Conservation (phyloP, 2,113 vertebrate species). For the Lophotis ruficrista region DNA sequence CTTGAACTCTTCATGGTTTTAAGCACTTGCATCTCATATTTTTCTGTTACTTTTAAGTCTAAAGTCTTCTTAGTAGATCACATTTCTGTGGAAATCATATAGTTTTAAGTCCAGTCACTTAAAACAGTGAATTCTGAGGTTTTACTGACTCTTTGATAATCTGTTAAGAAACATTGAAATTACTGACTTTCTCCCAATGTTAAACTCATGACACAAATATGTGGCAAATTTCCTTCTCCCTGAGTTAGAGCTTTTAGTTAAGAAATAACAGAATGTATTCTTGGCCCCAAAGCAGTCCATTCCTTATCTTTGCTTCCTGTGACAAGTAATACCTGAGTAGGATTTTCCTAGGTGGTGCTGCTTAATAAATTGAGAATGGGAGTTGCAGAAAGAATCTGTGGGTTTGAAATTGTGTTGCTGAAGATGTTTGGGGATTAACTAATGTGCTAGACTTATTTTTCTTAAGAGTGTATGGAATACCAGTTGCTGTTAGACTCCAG, state of each 20-base stretch:
- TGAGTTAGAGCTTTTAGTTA: background rate
- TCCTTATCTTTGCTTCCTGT: background rate
- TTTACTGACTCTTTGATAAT: background rate
- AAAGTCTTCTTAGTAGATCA: background rate
- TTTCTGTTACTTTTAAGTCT: background rate
- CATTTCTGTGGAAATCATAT: background rate
- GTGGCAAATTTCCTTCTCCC: background rate
- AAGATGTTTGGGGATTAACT: background rate
- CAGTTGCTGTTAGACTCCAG: background rate
- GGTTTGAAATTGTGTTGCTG: background rate
- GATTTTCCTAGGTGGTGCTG: background rate
- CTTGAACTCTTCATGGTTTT: background rate
- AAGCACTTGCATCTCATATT: background rate
- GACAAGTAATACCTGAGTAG: background rate
- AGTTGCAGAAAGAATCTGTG: background rate
- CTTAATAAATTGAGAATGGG: background rate
- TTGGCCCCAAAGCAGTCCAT: background rate
- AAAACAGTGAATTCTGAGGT: background rate
- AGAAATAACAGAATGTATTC: background rate
- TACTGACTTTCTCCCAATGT: background rate
- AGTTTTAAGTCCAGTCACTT: background rate
- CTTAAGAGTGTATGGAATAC: background rate
- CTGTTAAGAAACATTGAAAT: background rate
- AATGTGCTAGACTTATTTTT: background rate
- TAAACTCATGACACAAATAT: background rate